These are phyloP conservation scores for Diadegma fenestrale DNA, from an alignment of 2,888 invertebrate genomes.

Conservation along the genomic window DNA sequence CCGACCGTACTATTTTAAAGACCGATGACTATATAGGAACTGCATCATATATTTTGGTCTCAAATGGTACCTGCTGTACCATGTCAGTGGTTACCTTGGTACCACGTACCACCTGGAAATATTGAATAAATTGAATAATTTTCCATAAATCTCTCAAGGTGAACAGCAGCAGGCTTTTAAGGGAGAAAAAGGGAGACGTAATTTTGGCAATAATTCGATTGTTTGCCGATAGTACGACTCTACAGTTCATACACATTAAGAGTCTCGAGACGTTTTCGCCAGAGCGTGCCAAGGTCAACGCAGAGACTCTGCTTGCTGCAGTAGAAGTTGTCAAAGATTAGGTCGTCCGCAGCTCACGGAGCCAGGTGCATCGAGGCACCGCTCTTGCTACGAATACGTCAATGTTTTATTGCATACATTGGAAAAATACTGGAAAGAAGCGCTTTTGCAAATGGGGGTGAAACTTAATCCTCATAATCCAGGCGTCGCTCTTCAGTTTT, in stretches of 20 bases:
- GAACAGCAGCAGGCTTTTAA: not conserved
- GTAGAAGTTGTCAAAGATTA: slow-evolving; percentile 60
- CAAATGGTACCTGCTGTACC: slow-evolving; percentile 22
- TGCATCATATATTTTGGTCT: slow-evolving; percentile 3
- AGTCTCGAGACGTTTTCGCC: slow-evolving; percentile 67
- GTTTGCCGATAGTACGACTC: slow-evolving; percentile 53
- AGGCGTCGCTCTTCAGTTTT: not conserved
- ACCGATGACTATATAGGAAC: not conserved
- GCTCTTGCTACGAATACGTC: slow-evolving; percentile 59
- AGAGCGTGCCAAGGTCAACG: slow-evolving; percentile 75
- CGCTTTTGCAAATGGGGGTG: slow-evolving; percentile 11
- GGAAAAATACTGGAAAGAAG: slow-evolving; percentile 1
- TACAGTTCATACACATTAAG: slow-evolving; percentile 61
- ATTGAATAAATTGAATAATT: slow-evolving; percentile 36
- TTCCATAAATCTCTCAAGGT: slow-evolving; percentile 42
- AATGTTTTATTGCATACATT: slow-evolving; percentile 41
- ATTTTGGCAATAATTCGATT: slow-evolving; percentile 46
- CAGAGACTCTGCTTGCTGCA: slow-evolving; percentile 63
- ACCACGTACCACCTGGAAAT: not conserved
- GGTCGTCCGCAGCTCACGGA: slow-evolving; percentile 66
- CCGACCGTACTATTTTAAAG: too few relatives aligned
- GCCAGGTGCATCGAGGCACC: slow-evolving; percentile 73
- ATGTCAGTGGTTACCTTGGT: not conserved
- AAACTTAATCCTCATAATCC: not conserved
- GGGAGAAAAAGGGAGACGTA: not conserved